Conservation (phyloP, 2,113 vertebrate species). For the Microtus ochrogaster region DNA sequence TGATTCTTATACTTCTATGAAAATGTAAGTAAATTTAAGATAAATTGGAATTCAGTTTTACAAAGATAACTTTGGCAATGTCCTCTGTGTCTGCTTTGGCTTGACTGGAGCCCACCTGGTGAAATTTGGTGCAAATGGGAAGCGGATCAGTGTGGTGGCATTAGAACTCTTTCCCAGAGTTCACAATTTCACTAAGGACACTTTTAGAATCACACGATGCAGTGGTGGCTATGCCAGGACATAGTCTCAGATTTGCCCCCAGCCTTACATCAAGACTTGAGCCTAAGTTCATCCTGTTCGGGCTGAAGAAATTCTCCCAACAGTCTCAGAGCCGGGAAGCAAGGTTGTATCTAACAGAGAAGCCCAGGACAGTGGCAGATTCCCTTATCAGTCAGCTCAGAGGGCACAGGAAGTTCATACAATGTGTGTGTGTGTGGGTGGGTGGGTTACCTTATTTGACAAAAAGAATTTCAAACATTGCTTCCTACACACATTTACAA, state of each 20-base stretch:
- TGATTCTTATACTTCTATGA: background rate
- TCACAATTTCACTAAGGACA: background rate
- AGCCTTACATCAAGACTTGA: background rate
- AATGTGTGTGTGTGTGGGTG: background rate
- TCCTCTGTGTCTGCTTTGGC: background rate
- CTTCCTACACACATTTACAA: background rate
- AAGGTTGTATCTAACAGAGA: background rate
- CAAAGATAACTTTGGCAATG: background rate
- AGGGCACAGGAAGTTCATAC: background rate
- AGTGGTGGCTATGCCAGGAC: accelerated
- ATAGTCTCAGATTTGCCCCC: background rate
- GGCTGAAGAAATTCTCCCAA: background rate
- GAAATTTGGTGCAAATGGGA: background rate
- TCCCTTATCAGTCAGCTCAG: background rate
- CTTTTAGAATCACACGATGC: background rate
- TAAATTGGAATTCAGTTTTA: background rate
- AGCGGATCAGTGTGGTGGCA: accelerated
- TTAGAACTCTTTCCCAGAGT: background rate
- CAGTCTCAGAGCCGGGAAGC: background rate
- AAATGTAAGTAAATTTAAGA: background rate
- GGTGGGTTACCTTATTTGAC: background rate
- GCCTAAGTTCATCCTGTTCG: background rate
- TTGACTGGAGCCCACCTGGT: background rate
- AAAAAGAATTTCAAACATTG: background rate
- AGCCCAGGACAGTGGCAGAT: background rate